These are phyloP conservation scores for Nycticryphes semicollaris DNA, from an alignment of 2,113 vertebrate species.

Conservation along the genomic window DNA sequence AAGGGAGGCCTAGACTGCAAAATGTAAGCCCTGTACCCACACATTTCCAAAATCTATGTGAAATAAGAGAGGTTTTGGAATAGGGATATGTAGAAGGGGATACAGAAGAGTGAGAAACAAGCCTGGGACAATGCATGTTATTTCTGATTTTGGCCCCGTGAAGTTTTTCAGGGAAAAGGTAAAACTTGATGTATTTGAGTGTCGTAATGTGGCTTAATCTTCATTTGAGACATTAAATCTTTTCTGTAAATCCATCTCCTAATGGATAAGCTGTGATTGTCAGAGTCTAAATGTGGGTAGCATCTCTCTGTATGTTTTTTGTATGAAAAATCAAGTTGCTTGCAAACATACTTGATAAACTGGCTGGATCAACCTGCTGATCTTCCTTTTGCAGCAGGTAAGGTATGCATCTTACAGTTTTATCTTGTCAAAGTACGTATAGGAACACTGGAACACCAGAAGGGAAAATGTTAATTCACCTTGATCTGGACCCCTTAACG, in stretches of 20 bases:
- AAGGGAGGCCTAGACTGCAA: not conserved
- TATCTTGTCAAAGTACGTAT: not conserved
- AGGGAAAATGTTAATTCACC: not conserved
- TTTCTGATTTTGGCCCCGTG: not conserved
- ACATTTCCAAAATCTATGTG: not conserved
- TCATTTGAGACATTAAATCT: not conserved
- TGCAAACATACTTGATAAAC: not conserved
- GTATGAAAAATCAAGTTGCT: not conserved
- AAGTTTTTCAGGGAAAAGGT: not conserved
- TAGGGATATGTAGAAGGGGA: not conserved
- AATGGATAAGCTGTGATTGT: not conserved
- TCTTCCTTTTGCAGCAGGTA: not conserved
- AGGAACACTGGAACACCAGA: not conserved
- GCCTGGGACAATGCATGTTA: not conserved
- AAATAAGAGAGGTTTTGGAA: accelerated
- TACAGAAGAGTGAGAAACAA: not conserved
- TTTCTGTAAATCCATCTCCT: not conserved
- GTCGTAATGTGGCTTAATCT: not conserved
- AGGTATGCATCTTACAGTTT: not conserved
- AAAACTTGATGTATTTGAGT: not conserved
- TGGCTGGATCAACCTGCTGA: not conserved
- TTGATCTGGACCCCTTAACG: not conserved
- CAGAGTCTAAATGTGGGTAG: not conserved
- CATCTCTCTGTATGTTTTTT: not conserved
- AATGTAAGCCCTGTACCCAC: not conserved